Percentiles rank a stretch among this genome's conserved stretches.
Evolutionary conservation across 2,113 vertebrate species (phyloP).

Genomic region (Patagioenas fasciata): DNA sequence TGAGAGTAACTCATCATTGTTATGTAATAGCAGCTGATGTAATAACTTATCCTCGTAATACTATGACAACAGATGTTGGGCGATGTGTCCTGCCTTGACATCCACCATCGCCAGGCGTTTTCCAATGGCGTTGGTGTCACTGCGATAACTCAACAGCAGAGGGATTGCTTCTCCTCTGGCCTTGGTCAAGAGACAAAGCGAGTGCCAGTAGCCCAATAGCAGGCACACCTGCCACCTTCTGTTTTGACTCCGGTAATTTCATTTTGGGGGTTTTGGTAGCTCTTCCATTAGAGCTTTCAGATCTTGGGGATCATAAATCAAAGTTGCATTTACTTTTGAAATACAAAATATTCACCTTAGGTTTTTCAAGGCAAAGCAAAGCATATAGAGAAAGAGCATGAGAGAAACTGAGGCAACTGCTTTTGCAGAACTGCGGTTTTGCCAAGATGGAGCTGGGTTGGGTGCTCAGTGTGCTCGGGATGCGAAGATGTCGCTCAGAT

Average conservation of each 20-base stretch:
- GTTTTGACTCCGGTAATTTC: not conserved
- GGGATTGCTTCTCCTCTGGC: not conserved
- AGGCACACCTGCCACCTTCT: not conserved
- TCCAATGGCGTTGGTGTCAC: not conserved
- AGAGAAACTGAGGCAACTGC: not conserved
- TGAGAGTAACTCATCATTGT: slow-evolving; percentile 14
- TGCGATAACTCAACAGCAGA: not conserved
- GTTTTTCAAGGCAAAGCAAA: not conserved
- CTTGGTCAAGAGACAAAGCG: not conserved
- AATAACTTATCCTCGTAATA: not conserved
- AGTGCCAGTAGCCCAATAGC: not conserved
- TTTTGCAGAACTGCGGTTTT: not conserved
- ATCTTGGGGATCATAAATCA: not conserved
- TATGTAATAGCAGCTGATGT: not conserved
- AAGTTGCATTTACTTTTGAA: not conserved
- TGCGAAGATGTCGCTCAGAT: not conserved
- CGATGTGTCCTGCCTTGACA: not conserved
- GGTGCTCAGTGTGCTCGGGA: not conserved
- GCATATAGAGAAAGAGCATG: rapidly evolving
- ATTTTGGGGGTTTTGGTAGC: not conserved
- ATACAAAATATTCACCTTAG: not conserved
- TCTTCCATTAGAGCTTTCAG: not conserved
- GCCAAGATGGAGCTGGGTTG: not conserved
- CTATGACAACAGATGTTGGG: not conserved
- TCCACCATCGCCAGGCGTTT: not conserved